Evolutionary conservation across 2,888 invertebrate genomes (phyloP).

Genomic region (Stenurella melanura): DNA sequence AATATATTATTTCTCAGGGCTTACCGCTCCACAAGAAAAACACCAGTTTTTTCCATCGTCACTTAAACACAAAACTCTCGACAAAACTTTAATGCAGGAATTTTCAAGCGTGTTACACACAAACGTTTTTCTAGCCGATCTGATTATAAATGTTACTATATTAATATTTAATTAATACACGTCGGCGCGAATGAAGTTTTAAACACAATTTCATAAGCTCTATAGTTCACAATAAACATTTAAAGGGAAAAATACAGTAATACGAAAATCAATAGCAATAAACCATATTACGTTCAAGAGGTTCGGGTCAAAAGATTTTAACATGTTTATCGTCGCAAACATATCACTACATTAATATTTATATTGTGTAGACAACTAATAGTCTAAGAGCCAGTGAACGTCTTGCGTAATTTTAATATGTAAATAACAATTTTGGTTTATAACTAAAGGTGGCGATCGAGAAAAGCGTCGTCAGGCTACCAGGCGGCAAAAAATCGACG

Average conservation of each 20-base stretch:
- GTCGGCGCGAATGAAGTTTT: conserved; percentile 29
- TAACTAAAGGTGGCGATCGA: too few species aligned
- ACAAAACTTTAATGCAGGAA: conserved; percentile 3
- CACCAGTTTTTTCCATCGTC: conserved; percentile 28
- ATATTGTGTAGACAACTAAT: background rate
- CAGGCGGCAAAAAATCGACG: too few species aligned
- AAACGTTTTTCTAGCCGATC: background rate
- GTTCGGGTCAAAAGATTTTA: conserved; percentile 2
- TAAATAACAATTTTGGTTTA: too few species aligned
- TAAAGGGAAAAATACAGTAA: background rate
- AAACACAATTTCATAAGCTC: conserved; percentile 30
- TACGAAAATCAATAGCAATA: conserved; percentile 12
- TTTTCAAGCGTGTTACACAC: background rate
- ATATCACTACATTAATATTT: background rate
- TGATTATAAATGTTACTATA: conserved; percentile 24
- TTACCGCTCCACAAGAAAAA: conserved; percentile 29
- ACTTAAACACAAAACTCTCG: background rate
- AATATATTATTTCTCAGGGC: background rate
- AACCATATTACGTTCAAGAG: background rate
- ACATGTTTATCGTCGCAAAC: background rate
- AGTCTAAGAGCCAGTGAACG: too few species aligned
- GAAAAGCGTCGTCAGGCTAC: too few species aligned
- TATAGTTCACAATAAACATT: conserved; percentile 1
- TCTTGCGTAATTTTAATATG: too few species aligned
- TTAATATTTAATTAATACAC: conserved; percentile 44